Conservation (phyloP, 2,797 vertebrate genomes). For the Lagocephalus sceleratus region DNA sequence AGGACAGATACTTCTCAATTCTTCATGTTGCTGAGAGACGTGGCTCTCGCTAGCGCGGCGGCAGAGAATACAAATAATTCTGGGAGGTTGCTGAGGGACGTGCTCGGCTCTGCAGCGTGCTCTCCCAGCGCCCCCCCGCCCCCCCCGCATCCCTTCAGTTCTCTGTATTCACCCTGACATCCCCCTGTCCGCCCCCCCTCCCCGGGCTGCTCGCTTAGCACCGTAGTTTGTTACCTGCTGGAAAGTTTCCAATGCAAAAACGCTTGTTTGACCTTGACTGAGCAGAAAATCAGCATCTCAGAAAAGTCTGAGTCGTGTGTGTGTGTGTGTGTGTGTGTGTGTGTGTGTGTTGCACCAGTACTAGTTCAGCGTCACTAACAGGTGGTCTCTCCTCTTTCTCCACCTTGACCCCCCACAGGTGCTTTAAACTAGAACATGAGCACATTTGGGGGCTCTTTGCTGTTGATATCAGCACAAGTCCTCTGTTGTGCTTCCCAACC, state of each 20-base stretch:
- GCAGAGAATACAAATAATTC: conserved; percentile 61
- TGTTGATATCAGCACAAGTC: too few species aligned
- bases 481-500: too few species aligned
- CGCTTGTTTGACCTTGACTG: conserved; percentile 11
- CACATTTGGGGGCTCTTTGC: too few species aligned
- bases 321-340: conserved; percentile 1
- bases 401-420: too few species aligned
- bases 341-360: background rate
- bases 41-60: conserved; percentile 20
- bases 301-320: conserved; percentile 7
- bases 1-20: conserved; percentile 62
- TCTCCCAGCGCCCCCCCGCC: conserved; percentile 2
- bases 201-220: conserved; percentile 17
- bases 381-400: too few species aligned
- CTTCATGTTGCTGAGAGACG: conserved; percentile 55
- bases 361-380: too few species aligned
- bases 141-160: background rate
- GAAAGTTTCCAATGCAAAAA: conserved; percentile 33
- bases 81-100: conserved; percentile 37
- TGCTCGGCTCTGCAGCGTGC: conserved; percentile 33
- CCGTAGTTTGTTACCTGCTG: conserved; percentile 29
- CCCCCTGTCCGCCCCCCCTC: too few species aligned
- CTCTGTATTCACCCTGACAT: conserved; percentile 28
- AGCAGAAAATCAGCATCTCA: conserved; percentile 16
- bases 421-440: too few species aligned